Evolutionary conservation across 1,140 invertebrate species (phyloP).

Genomic region (Cephus cinctus): DNA sequence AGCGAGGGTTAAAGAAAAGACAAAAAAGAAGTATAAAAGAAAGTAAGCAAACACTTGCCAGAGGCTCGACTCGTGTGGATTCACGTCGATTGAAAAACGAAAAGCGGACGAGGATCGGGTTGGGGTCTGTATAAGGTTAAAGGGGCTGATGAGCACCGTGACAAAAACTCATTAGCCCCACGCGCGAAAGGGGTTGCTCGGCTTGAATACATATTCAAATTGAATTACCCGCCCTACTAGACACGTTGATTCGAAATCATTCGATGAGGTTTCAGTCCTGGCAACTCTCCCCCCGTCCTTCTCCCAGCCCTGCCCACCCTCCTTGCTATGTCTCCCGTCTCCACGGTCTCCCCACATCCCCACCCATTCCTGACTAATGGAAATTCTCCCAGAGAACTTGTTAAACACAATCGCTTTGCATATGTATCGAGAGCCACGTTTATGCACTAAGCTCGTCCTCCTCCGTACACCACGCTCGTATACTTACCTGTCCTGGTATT

Average conservation of each 20-base stretch:
- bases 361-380: constrained; percentile 36
- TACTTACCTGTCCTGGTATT: constrained; percentile 2
- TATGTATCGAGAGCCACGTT: constrained; percentile 35
- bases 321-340: too few relatives aligned
- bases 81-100: too few relatives aligned
- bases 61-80: too few relatives aligned
- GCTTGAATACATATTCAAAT: constrained; percentile 56
- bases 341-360: constrained; percentile 3
- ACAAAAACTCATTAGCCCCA: not conserved
- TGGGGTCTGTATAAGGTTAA: too few relatives aligned
- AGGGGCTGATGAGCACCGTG: too few relatives aligned
- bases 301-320: constrained; percentile 1
- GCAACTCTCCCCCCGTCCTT: constrained; percentile 18
- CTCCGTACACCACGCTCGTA: constrained; percentile 6
- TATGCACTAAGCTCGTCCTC: constrained; percentile 12
- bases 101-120: too few relatives aligned
- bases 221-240: constrained; percentile 54
- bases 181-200: too few relatives aligned
- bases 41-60: too few relatives aligned
- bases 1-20: too few relatives aligned
- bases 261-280: constrained; percentile 33
- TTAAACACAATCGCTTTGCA: constrained; percentile 53
- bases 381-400: constrained; percentile 48
- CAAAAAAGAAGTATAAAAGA: not conserved
- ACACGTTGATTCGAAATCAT: constrained; percentile 56